A percentile compares a stretch with the other conserved stretches of the same genome.
phyloP scores from a whole-genome alignment of 2,113 vertebrate species.

The Butorides virescens region DNA sequence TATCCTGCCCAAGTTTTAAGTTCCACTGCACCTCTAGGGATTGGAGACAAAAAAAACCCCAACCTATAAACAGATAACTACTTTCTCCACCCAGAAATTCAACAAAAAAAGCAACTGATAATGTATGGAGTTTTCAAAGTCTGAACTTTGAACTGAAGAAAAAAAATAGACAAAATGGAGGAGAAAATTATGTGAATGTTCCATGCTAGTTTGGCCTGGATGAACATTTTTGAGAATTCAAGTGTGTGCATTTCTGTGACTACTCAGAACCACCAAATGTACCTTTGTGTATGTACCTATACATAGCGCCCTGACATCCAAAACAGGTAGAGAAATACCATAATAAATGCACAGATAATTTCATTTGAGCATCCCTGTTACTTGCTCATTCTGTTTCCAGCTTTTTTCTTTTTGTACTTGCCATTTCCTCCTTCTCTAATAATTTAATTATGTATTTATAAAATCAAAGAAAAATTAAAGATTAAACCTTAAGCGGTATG shows the following conservation, averaged over 20 bases:
- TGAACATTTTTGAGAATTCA: background rate
- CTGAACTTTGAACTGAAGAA: background rate
- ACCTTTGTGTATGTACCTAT: background rate
- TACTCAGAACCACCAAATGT: background rate
- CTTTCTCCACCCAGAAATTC: background rate
- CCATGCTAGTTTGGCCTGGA: background rate
- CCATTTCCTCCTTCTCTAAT: background rate
- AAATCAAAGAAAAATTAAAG: background rate
- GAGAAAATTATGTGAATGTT: background rate
- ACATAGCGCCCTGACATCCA: background rate
- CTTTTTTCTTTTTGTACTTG: background rate
- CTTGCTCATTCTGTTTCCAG: background rate
- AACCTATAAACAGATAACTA: background rate
- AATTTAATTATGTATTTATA: background rate
- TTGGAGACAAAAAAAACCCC: fast-evolving
- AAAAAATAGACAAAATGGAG: background rate
- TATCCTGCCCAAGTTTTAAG: background rate
- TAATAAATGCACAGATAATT: background rate
- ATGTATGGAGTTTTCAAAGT: background rate
- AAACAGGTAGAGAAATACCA: background rate
- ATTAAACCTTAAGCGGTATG: background rate
- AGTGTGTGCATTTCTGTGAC: background rate
- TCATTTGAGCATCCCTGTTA: background rate
- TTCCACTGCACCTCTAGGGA: background rate
- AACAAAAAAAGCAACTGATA: background rate